These are phyloP conservation scores for Takifugu flavidus DNA, from an alignment of 2,113 vertebrate species.

Conservation along the genomic window DNA sequence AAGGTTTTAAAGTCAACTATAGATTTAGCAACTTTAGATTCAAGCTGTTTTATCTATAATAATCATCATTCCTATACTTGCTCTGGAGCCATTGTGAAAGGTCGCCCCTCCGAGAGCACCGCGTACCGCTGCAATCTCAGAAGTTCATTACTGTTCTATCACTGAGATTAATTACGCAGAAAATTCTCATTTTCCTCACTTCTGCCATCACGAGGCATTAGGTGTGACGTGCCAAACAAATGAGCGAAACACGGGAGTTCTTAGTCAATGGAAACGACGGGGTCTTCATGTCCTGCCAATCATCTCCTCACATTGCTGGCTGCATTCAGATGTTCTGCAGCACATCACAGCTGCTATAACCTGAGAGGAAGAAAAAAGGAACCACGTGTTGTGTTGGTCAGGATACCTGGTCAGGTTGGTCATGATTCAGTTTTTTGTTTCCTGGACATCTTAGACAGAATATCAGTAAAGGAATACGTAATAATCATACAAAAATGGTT, in stretches of 20 bases:
- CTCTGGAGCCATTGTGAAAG: conserved; percentile 29
- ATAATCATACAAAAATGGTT: too few species aligned
- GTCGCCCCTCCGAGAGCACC: conserved; percentile 7
- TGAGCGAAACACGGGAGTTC: conserved; percentile 21
- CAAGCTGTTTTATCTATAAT: conserved; percentile 29
- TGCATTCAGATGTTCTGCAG: background rate
- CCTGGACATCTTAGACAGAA: too few species aligned
- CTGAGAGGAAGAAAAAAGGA: too few species aligned
- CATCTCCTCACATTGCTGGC: background rate
- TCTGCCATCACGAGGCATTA: conserved; percentile 29
- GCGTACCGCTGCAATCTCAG: conserved; percentile 42
- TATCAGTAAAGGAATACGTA: too few species aligned
- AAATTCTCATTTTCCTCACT: conserved; percentile 61
- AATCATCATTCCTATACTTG: background rate
- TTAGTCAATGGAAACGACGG: background rate
- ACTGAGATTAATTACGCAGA: conserved; percentile 64
- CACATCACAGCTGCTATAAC: too few species aligned
- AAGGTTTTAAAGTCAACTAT: conserved; percentile 33
- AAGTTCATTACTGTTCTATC: conserved; percentile 57
- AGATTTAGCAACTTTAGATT: conserved; percentile 43
- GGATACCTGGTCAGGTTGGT: too few species aligned
- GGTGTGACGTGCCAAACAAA: conserved; percentile 35
- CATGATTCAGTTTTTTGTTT: too few species aligned
- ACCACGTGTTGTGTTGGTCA: too few species aligned
- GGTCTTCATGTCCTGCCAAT: too few species aligned